Conservation (phyloP, 2,797 vertebrate genomes). For the Astyanax mexicanus region DNA sequence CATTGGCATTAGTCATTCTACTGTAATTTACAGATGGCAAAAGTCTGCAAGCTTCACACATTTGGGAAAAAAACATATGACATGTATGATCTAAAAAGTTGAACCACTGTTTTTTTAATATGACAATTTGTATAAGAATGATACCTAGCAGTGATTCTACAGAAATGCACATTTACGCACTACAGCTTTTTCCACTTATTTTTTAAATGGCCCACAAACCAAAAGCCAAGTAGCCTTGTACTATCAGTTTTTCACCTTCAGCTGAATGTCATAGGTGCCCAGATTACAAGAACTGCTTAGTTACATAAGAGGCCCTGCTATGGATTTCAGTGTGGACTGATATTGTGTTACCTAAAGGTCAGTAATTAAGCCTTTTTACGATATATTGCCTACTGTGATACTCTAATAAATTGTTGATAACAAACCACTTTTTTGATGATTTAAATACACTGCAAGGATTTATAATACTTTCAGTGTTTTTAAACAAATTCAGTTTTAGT, state of each 20-base stretch:
- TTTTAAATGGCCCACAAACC: neutral
- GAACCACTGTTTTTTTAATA: too few relatives aligned
- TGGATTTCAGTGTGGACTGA: constrained; percentile 20
- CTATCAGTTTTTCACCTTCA: constrained; percentile 56
- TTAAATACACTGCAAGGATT: neutral
- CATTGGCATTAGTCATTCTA: too few relatives aligned
- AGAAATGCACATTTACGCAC: too few relatives aligned
- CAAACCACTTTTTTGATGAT: neutral
- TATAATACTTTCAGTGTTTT: neutral
- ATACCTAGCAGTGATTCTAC: too few relatives aligned
- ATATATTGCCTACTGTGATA: too few relatives aligned
- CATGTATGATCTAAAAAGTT: too few relatives aligned
- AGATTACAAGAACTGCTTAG: constrained; percentile 54
- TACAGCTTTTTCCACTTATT: neutral
- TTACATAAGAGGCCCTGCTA: constrained; percentile 34
- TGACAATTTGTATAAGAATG: too few relatives aligned
- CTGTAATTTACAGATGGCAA: too few relatives aligned
- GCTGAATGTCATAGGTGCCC: constrained; percentile 51
- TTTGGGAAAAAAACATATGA: too few relatives aligned
- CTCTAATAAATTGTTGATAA: too few relatives aligned
- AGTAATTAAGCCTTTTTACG: neutral
- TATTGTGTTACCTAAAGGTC: constrained; percentile 30
- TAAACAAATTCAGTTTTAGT: neutral
- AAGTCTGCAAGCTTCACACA: too few relatives aligned
- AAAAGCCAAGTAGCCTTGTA: constrained; percentile 16